Evolutionary conservation across 1,140 invertebrate genomes (phyloP), one percentile per base, ranked within the genome.

Genomic region (Lordiphosa stackelbergi): DNA sequence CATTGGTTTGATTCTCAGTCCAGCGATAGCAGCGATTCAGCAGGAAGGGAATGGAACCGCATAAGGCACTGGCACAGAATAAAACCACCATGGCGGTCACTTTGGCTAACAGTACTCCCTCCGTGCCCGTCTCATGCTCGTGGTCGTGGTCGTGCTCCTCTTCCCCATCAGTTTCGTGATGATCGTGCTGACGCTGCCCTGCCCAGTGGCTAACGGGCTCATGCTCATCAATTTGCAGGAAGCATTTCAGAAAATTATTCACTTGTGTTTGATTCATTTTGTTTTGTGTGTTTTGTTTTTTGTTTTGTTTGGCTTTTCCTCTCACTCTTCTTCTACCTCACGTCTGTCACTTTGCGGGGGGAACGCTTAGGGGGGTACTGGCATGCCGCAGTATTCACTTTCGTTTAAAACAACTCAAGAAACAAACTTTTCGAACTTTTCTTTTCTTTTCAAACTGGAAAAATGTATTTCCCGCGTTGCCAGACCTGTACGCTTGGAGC

Each of bases 81-180:
- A 95, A 88, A 19, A 91, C 90, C 3, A 90, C 85, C 92, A 95
- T 95, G 3, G 93, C 92, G 3, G 93, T 91, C 7, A 90, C 90
- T 88, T 95, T 95, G 0, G 93, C 93, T 1, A 88, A 69, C 9
- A 90, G 68, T 8, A 93, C 37, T 1, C 88, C 9, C 85, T 69
- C 78, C 72, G 47, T 60, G 83, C 56, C 69, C 77, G 72, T 24
- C 70, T 66, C 62, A 16, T 75, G 53, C 1, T 78, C 72, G 13
- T 87, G 59, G 70, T 77, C 73, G 81, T 72, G 46, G 0, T 64
- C 69, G 11, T 87, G 57, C 75, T 77, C 69, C 73, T 89, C 68
- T 72, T 88, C 71, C 28, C 28, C 28, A 8, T 31, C 7, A 31
- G 4, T 24, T 24, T 24, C 22, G 22, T 24, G 22, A 22, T 71